Evolutionary conservation across 2,113 vertebrate species (phyloP).

Genomic region (Leiothrix lutea): DNA sequence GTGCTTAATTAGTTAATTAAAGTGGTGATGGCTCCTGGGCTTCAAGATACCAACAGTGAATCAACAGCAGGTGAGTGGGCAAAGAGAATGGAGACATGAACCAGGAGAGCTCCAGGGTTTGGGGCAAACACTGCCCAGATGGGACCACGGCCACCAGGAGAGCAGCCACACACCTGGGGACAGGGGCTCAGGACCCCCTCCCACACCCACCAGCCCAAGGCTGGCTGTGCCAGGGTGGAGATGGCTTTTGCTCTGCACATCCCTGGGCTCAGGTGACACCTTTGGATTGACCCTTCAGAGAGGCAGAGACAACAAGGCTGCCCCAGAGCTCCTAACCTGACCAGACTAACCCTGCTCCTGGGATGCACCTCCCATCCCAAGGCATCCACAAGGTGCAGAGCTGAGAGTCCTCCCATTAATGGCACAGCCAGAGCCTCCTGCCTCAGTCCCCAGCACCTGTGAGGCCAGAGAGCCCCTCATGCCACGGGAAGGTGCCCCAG

Average conservation of each 20-base stretch:
- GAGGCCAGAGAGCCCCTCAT: rapidly evolving
- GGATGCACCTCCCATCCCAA: background rate
- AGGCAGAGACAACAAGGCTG: background rate
- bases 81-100: background rate
- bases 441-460: background rate
- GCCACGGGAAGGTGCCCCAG: background rate
- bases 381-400: background rate
- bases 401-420: rapidly evolving
- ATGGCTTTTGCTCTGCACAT: rapidly evolving
- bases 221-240: background rate
- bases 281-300: background rate
- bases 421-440: background rate
- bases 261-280: background rate
- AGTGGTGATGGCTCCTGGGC: background rate
- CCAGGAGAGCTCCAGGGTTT: background rate
- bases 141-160: rapidly evolving
- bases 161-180: rapidly evolving
- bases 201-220: rapidly evolving
- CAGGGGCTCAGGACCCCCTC: background rate
- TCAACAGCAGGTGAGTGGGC: background rate
- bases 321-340: rapidly evolving
- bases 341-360: background rate
- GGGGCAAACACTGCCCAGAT: background rate
- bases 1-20: background rate
- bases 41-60: background rate